Conservation (phyloP, 2,888 invertebrate species). For the Tuberolachnus salignus region DNA sequence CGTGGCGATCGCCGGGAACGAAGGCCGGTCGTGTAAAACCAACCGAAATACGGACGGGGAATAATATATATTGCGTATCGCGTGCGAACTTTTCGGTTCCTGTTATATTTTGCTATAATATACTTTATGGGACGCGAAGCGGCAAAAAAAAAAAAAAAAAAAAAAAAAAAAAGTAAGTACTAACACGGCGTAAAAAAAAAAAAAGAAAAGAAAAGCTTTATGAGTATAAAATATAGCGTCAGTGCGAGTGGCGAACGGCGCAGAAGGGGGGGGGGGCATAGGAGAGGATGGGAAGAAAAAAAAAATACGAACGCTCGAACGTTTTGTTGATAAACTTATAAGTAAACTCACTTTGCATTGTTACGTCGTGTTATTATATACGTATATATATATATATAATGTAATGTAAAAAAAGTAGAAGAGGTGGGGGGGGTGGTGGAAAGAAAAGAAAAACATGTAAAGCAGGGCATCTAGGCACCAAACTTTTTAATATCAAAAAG, state of each 20-base stretch:
- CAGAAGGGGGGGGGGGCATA: too few relatives aligned
- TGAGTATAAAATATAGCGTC: conserved; percentile 41
- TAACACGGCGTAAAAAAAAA: conserved; percentile 30
- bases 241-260: background rate
- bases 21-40: conserved; percentile 20
- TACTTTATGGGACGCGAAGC: conserved; percentile 14
- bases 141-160: conserved; percentile 3
- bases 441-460: conserved; percentile 23
- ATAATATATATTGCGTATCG: conserved; percentile 17
- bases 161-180: too few relatives aligned
- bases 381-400: background rate
- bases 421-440: too few relatives aligned
- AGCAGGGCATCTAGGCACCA: conserved; percentile 45
- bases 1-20: background rate
- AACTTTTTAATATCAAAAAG: conserved; percentile 55
- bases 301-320: conserved; percentile 21
- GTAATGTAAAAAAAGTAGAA: conserved; percentile 30
- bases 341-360: conserved; percentile 53
- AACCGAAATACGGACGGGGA: conserved; percentile 45
- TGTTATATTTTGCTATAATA: background rate
- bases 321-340: conserved; percentile 56
- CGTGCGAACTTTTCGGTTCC: conserved; percentile 43
- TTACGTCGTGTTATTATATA: conserved; percentile 23
- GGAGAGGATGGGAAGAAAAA: background rate
- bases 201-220: conserved; percentile 19